Evolutionary conservation across 2,888 invertebrate species (phyloP).

Genomic region (Platerodrilus igneus): DNA sequence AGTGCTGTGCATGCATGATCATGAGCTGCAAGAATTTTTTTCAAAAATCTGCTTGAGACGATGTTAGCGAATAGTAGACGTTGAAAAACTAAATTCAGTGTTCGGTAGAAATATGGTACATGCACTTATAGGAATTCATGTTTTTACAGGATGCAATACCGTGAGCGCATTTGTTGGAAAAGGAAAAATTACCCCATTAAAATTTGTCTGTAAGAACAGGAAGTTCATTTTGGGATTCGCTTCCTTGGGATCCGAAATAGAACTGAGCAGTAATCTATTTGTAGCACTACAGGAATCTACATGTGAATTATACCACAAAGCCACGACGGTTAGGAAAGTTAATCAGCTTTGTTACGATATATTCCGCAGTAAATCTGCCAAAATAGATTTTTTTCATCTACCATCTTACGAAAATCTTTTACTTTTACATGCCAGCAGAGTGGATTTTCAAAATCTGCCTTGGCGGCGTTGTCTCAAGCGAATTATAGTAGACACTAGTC

Average conservation of each 20-base stretch:
- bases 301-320: constrained; percentile 1
- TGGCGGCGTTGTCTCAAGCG: constrained; percentile 1
- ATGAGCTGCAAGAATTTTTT: not conserved
- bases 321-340: not conserved
- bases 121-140: not conserved
- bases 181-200: constrained; percentile 1
- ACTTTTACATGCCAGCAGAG: constrained; percentile 1
- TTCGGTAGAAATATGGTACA: not conserved
- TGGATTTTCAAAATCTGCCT: constrained; percentile 1
- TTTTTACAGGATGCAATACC: constrained; percentile 1
- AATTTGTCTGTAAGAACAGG: not conserved
- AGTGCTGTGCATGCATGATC: no score
- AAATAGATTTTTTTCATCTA: not conserved
- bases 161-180: constrained; percentile 1
- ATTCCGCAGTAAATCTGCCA: constrained; percentile 1
- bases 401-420: not conserved
- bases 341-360: constrained; percentile 4
- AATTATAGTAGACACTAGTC: not conserved
- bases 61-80: not conserved
- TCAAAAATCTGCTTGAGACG: constrained; percentile 1
- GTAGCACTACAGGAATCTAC: constrained; percentile 1
- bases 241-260: constrained; percentile 1
- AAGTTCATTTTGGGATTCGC: not conserved
- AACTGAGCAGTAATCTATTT: not conserved
- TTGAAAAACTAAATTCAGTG: constrained; percentile 2